A percentile compares a stretch with the other conserved stretches of the same genome.
Conservation (phyloP, 2,888 invertebrate species). For the Drosophila macrothrix region DNA sequence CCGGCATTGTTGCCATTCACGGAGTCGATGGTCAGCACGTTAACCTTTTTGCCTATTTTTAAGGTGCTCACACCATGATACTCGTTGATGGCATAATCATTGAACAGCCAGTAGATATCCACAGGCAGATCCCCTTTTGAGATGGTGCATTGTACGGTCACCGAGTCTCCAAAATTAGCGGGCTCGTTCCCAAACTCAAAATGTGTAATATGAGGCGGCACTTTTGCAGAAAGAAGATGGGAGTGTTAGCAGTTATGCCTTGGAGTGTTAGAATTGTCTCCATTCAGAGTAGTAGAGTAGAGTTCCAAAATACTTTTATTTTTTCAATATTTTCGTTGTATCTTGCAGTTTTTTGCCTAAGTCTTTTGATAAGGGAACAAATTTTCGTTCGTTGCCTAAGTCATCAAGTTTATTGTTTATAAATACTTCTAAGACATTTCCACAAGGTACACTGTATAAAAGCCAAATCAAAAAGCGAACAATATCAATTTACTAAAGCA, state of each 20-base stretch:
- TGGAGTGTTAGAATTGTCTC: not conserved
- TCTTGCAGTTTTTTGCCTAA: constrained; percentile 4
- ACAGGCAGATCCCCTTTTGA: constrained; percentile 90
- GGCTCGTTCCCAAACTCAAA: constrained; percentile 87
- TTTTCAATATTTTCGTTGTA: not conserved
- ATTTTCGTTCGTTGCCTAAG: constrained; percentile 30
- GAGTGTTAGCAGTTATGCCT: not conserved
- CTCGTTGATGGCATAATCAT: constrained; percentile 88
- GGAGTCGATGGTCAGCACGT: constrained; percentile 87
- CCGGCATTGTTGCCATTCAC: constrained; percentile 87
- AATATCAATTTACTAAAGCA: constrained; percentile 55
- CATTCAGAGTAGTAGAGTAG: not conserved
- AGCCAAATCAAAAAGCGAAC: constrained; percentile 31
- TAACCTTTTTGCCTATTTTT: constrained; percentile 86
- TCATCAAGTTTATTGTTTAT: constrained; percentile 4
- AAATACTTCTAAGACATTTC: constrained; percentile 2
- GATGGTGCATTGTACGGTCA: constrained; percentile 88
- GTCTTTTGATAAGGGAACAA: not conserved
- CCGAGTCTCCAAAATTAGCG: constrained; percentile 88
- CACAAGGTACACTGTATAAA: not conserved
- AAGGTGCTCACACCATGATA: constrained; percentile 86
- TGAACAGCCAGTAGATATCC: constrained; percentile 88
- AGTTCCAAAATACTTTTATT: not conserved
- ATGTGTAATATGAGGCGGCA: constrained; percentile 85
- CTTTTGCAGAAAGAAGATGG: constrained; percentile 60